These are phyloP conservation scores for Drosophila aldrichi DNA, from an alignment of 2,888 invertebrate species.

Conservation along the genomic window DNA sequence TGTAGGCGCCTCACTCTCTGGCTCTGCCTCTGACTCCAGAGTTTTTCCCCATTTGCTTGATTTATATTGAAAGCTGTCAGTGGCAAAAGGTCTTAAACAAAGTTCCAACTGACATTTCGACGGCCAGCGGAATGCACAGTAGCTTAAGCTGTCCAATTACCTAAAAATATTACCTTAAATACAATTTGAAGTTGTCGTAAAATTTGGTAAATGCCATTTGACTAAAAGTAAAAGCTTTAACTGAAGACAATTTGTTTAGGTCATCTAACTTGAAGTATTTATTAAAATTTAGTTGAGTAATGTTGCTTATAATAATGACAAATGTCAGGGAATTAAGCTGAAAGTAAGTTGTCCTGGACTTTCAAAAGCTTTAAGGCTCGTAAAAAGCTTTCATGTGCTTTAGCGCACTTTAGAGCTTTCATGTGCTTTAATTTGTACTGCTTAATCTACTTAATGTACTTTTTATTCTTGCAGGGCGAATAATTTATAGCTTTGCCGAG, in stretches of 20 bases:
- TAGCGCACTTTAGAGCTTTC: too few relatives aligned
- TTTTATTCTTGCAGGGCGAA: too few relatives aligned
- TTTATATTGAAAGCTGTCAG: slow-evolving; percentile 39
- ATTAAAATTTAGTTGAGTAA: background rate
- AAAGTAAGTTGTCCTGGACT: too few relatives aligned
- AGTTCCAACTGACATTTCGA: slow-evolving; percentile 9
- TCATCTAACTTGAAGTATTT: too few relatives aligned
- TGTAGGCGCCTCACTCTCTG: slow-evolving; percentile 32
- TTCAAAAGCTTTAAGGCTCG: too few relatives aligned
- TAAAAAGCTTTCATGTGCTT: too few relatives aligned
- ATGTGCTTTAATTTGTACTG: too few relatives aligned
- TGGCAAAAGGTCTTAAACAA: slow-evolving; percentile 19
- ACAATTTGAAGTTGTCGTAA: background rate
- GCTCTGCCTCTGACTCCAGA: background rate
- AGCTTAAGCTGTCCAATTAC: slow-evolving; percentile 33
- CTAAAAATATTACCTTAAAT: slow-evolving; percentile 9
- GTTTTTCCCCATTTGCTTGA: slow-evolving; percentile 17
- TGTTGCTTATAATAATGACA: rapidly evolving
- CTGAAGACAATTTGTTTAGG: background rate
- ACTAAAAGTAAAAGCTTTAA: background rate
- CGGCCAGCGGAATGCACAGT: slow-evolving; percentile 15
- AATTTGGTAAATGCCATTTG: background rate
- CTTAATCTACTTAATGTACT: too few relatives aligned
- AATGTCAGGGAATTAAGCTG: background rate
- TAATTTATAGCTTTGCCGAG: background rate